A percentile compares a stretch with the other conserved stretches of the same genome.
Evolutionary conservation across 2,113 vertebrate genomes (phyloP).

Genomic region (Macroglossus sobrinus): DNA sequence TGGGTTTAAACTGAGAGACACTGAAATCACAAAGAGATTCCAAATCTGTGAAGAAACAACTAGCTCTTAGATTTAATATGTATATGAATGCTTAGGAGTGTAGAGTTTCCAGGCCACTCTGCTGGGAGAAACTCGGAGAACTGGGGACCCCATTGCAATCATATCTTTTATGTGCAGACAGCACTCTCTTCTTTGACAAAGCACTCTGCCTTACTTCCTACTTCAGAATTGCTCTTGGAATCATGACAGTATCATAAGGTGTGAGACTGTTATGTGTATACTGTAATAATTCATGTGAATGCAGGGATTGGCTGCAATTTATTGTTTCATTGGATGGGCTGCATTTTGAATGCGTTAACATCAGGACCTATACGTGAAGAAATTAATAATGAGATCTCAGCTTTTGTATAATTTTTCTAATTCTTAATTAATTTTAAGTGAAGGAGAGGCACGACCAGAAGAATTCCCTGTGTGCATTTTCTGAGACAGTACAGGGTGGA

Average conservation of each 20-base stretch:
- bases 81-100: not conserved
- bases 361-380: not conserved
- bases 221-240: not conserved
- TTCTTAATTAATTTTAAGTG: not conserved
- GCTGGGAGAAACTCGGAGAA: not conserved
- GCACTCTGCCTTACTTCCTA: not conserved
- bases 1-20: not conserved
- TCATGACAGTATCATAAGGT: not conserved
- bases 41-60: not conserved
- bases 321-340: not conserved
- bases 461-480: not conserved
- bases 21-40: not conserved
- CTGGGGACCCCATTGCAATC: accelerated
- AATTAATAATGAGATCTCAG: not conserved
- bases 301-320: accelerated
- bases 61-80: not conserved
- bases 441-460: not conserved
- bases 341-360: too few species aligned
- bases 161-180: not conserved
- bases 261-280: not conserved
- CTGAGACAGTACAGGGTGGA: not conserved
- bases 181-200: not conserved
- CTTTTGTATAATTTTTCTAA: not conserved
- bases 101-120: not conserved
- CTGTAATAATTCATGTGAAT: not conserved